These are phyloP conservation scores for Stramonita haemastoma DNA, from an alignment of 2,888 invertebrate genomes.

Conservation along the genomic window DNA sequence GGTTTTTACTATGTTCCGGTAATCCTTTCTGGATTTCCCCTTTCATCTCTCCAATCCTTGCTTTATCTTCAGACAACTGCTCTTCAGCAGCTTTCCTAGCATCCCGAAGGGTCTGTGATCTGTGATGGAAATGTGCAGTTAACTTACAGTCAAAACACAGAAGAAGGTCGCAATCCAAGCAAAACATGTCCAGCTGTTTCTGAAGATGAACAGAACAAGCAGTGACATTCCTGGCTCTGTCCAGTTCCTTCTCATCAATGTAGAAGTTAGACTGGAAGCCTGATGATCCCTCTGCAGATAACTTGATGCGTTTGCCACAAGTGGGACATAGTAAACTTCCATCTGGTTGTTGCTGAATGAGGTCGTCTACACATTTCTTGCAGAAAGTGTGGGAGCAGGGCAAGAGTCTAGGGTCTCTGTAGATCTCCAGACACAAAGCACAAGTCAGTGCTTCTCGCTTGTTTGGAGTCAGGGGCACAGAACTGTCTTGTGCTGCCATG, in stretches of 20 bases:
- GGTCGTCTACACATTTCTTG: neutral
- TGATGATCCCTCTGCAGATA: neutral
- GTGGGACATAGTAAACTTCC: neutral
- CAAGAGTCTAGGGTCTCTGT: neutral
- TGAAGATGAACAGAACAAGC: neutral
- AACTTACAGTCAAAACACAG: neutral
- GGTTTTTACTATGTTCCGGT: no score
- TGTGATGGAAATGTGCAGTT: neutral
- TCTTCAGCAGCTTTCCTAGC: neutral
- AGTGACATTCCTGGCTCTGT: neutral
- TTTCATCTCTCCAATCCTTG: neutral
- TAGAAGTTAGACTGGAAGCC: conserved; percentile 11
- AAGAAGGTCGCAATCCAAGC: neutral
- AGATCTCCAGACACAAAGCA: neutral
- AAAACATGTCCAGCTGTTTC: neutral
- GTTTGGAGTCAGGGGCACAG: neutral
- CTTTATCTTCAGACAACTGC: neutral
- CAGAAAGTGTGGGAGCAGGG: conserved; percentile 11
- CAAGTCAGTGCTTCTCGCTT: neutral
- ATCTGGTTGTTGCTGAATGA: no score
- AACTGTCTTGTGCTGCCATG: no score
- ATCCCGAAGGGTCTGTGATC: neutral
- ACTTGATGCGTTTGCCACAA: neutral
- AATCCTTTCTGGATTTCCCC: neutral
- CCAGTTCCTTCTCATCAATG: neutral